Evolutionary conservation across 2,888 invertebrate species (phyloP), one percentile per base, ranked within the genome.

Genomic region (Anagyrus pseudococci): DNA sequence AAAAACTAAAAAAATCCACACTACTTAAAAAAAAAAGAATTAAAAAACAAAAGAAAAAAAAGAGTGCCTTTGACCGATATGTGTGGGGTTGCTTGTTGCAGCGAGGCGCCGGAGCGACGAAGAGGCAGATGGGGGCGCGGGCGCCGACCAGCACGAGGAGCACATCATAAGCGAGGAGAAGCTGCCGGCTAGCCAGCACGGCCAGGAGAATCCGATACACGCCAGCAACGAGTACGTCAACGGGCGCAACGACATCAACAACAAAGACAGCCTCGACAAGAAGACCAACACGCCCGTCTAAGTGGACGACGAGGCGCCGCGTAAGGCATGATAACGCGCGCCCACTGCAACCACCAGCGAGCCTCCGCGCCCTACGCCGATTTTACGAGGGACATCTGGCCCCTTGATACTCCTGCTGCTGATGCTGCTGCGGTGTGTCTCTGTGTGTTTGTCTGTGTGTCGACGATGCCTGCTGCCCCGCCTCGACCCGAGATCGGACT

Each of bases 161-260:
- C 79, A 77, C 53, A 77, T 75, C 68, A 80, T 80, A 72, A 80
- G 73, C 68, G 78, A 78, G 69, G 79, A 80, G 70, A 80, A 80
- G 64, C 70, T 78, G 29, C 77, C 79, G 22, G 43, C 57, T 1
- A 26, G 20, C 17, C 56, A 58, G 20, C 79, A 79, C 41, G 79
- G 80, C 68, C 80, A 80, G 70, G 80, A 80, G 68, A 80, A 80
- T 68, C 80, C 80, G 37, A 78, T 80, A 70, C 85, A 86, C 73
- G 82, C 83, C 69, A 85, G 85, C 71, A 83, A 83, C 70, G 86
- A 86, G 73, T 86, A 85, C 81, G 84, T 86, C 73, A 85, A 85
- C 75, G 85, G 85, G 65, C 84, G 84, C 74, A 84, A 84, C 71
- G 80, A 84, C 71, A 81, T 84, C 73, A 64, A 64, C 49, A 58